Base-by-base conservation (phyloP, 1,140 invertebrate species). In the Nasonia longicornis region DNA sequence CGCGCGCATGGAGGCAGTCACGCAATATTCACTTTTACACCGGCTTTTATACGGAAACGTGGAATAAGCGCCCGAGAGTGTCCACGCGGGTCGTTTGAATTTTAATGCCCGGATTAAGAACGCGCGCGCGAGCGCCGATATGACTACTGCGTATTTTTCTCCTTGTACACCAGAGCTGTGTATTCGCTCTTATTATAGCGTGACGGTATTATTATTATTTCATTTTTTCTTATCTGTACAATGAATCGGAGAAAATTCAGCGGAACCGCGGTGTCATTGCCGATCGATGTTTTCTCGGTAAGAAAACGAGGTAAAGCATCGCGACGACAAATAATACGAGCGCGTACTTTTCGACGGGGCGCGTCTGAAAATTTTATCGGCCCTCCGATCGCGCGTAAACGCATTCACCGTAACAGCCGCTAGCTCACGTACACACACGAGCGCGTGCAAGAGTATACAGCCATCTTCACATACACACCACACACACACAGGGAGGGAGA, bases 11-110 rank as follows among this genome's bases (percentile, higher is more conserved):
- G 1, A 29, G 12, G 45, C 72, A 74, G 45, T 58, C 72, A 66
- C 74, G 74, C 63, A 42, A 76, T 74, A 76, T 76, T 76, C 63
- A 76, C 31, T 66, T 76, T 66, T 74, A 74, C n/a, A 14, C 26
- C 4, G n/a, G n/a, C n/a, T 74, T 74, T 63, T 20, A 26, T 26
- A 63, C 72, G 74, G 74, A 76, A 76, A 76, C n/a, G 29, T 0
- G 4, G 20, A 76, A 26, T 26, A 66, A 76, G 58, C 10, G 20
- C 31, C 38, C 42, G 35, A 2, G 35, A 8, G 64, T 67, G 45
- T 35, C 72, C 38, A 29, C 38, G 52, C 48, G 26, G 14, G 42
- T 3, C 20, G 71, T 74, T 74, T 74, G 72, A 74, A 74, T 74
- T 74, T 74, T 74, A 74, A 74, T 58, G 42, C 12, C 0, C 1